Base-by-base conservation (phyloP, 2,797 vertebrate genomes). In the Acridotheres tristis region DNA sequence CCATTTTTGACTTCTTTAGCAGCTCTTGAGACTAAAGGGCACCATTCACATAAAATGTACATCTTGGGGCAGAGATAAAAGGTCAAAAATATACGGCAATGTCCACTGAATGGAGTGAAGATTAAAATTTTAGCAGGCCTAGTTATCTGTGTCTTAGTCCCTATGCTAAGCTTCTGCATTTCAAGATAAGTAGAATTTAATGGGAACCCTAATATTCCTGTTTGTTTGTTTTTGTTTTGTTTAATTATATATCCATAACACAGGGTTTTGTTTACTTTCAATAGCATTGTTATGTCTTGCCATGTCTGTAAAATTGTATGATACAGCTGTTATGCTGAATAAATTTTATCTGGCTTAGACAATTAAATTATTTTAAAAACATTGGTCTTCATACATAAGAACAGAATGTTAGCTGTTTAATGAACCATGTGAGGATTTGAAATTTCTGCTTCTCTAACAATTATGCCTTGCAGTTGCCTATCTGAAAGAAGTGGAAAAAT, bases 281-380 rank as follows among this genome's bases (percentile, higher is more conserved):
- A 5, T 42, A 69, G 54, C 62, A 34, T 45, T 53, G 20, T 54
- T 87, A 53, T 82, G 13, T 54, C n/a, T 85, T 88, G 6, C 50
- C 68, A 45, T 75, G 9, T 53, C 61, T 51, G 6, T 85, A 96
- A 94, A 96, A 96, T 83, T 13, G 13, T 43, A n/a, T 25, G 29
- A 84, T 95, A 87, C 71, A 48, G 34, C 32, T 94, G 84, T 82
- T 84, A 79, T 83, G 51, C 13, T 36, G 30, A 91, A 80, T 95
- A 96, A 55, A 92, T 94, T 94, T 85, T 88, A 85, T 95, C 57
- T 85, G 71, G 30, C 71, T 58, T 93, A 72, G 29, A 66, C 30
- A 95, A 95, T 92, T 95, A 97, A 91, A 54, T 94, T 93, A 91
- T 95, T 97, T 96, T 27, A 43, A 82, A 97, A 95, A 88, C 20